Conservation (phyloP, 2,797 vertebrate species). For the Schizopygopsis pylzovi region DNA sequence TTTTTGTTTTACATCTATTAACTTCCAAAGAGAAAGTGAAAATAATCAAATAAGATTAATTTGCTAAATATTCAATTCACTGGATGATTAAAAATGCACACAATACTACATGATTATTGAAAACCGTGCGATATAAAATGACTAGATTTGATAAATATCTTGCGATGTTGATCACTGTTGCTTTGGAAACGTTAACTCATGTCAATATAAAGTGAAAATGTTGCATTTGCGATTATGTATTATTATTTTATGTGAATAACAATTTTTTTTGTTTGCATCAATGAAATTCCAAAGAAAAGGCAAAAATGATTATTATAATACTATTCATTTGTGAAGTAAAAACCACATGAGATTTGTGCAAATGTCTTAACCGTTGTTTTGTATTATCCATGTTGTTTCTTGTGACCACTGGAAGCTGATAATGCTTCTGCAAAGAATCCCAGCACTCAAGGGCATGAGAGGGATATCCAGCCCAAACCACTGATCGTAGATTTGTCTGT, state of each 20-base stretch:
- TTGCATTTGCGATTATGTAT: not conserved
- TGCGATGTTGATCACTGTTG: no score
- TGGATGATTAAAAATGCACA: not conserved
- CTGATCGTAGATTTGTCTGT: slow-evolving; percentile 43
- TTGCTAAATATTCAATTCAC: not conserved
- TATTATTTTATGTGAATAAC: not conserved
- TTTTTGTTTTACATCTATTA: not conserved
- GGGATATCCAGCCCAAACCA: slow-evolving; percentile 43
- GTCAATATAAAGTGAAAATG: not conserved
- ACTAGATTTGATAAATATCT: no score
- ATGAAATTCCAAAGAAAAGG: not conserved
- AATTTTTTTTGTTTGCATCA: not conserved
- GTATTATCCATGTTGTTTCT: not conserved
- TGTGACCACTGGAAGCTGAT: not conserved
- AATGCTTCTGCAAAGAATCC: slow-evolving; percentile 31
- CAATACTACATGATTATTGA: not conserved
- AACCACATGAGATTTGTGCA: not conserved
- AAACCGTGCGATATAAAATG: not conserved
- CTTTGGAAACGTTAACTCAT: not conserved
- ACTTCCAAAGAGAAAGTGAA: not conserved
- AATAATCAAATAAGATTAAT: not conserved
- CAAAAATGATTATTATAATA: not conserved
- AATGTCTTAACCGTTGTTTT: not conserved
- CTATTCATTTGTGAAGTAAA: not conserved
- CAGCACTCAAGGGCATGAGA: slow-evolving; percentile 6